Evolutionary conservation across 2,888 invertebrate genomes (phyloP).

Genomic region (Amblyjoppa proteus): DNA sequence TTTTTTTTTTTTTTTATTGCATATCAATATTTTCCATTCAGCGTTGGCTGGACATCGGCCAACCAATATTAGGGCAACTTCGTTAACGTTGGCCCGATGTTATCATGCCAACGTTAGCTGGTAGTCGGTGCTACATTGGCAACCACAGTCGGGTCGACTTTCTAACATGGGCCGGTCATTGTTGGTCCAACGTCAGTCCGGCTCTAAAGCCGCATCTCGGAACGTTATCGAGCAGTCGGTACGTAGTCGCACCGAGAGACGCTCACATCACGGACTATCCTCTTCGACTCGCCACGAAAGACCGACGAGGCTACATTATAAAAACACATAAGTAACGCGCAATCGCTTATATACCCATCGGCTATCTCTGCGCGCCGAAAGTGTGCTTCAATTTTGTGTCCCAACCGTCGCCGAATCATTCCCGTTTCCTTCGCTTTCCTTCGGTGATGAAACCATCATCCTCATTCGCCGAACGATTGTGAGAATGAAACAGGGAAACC

Average conservation of each 20-base stretch:
- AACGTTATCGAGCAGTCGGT: slow-evolving; percentile 14
- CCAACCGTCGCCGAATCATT: neutral
- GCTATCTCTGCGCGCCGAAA: neutral
- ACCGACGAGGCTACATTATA: slow-evolving; percentile 46
- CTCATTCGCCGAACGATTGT: neutral
- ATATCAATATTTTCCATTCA: too few species aligned
- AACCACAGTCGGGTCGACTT: too few species aligned
- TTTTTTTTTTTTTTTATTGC: too few species aligned
- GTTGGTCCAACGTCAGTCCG: too few species aligned
- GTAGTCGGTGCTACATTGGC: too few species aligned
- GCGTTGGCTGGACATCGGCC: too few species aligned
- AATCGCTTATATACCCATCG: slow-evolving; percentile 55
- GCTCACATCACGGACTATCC: slow-evolving; percentile 19
- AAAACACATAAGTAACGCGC: slow-evolving; percentile 47
- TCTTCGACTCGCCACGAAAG: slow-evolving; percentile 52
- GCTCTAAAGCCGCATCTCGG: too few species aligned
- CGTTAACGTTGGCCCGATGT: too few species aligned
- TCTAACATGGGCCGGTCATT: too few species aligned
- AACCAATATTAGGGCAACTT: too few species aligned
- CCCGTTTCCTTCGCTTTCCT: neutral
- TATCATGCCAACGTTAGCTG: too few species aligned
- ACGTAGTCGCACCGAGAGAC: slow-evolving; percentile 7
- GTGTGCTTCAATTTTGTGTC: neutral
- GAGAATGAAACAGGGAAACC: neutral
- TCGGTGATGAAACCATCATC: neutral